phyloP scores from a whole-genome alignment of 2,113 vertebrate species.

The Psettodes erumei region DNA sequence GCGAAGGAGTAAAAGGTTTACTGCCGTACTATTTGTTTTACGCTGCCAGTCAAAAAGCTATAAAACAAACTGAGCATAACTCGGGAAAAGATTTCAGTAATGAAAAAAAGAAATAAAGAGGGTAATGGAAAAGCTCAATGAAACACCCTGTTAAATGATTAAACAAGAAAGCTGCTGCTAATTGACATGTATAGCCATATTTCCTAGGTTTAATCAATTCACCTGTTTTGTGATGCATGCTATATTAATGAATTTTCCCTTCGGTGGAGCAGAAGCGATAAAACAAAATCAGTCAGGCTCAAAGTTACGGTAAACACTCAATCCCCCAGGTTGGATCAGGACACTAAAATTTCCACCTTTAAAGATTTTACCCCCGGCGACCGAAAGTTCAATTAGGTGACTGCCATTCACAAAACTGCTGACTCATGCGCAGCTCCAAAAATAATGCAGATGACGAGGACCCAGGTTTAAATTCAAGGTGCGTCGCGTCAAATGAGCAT shows the following conservation, averaged over 20 bases:
- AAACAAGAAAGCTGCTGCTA: slow-evolving; percentile 28
- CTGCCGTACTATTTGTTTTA: slow-evolving; percentile 7
- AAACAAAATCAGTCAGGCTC: slow-evolving; percentile 63
- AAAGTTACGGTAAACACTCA: slow-evolving; percentile 59
- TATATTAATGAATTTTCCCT: slow-evolving; percentile 67
- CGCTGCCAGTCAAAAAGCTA: not conserved
- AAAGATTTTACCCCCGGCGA: slow-evolving; percentile 22
- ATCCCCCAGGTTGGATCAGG: slow-evolving; percentile 38
- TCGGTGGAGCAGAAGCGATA: slow-evolving; percentile 61
- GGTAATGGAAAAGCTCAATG: slow-evolving; percentile 1
- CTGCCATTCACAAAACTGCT: slow-evolving; percentile 53
- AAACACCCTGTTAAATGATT: slow-evolving; percentile 12
- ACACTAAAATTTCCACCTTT: slow-evolving; percentile 41
- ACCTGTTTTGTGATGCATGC: slow-evolving; percentile 48
- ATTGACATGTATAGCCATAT: slow-evolving; percentile 67
- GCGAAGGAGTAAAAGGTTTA: not conserved
- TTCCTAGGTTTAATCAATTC: slow-evolving; percentile 58
- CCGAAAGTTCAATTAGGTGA: slow-evolving; percentile 44
- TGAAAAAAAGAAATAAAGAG: not conserved
- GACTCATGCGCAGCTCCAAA: slow-evolving; percentile 44
- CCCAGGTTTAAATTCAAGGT: slow-evolving; percentile 17
- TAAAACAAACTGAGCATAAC: not conserved
- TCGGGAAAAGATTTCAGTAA: not conserved
- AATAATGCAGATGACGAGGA: slow-evolving; percentile 25
- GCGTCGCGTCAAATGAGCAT: slow-evolving; percentile 22